Base-by-base conservation (phyloP, 2,113 vertebrate species). In the Labeo rohita region DNA sequence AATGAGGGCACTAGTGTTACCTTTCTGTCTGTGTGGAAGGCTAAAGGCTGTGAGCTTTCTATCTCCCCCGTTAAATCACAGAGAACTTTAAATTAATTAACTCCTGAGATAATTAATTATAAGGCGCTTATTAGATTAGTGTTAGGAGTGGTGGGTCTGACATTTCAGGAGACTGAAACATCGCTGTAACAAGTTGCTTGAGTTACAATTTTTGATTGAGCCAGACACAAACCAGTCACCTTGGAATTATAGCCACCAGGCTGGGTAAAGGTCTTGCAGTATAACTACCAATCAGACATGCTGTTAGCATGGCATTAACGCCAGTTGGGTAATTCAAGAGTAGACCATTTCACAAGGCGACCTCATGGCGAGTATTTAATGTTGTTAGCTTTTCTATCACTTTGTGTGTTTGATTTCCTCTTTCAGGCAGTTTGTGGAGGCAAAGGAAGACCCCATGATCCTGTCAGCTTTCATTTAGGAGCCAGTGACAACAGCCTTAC, bases 401-500 rank as follows among this genome's bases (percentile, higher is more conserved):
- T 54, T 54, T 54, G 47, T 43, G 76, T 47, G 34, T 54, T 81
- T 75, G 79, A 34, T 85, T 87, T 87, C 36, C 74, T 78, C 28
- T 78, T 66, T 18, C 28, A 72, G 54, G 65, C n/a, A 80, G 82
- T 85, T 73, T 81, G 68, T 47, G 65, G 7, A 43, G 36, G 47
- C 47, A n/a, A 18, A 72, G 65, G 39, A 84, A 56, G 83, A 63
- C 79, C 73, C 39, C 8, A 36, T 45, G 59, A 49, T 45, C 50
- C 75, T 76, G 81, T 87, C 79, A 83, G 65, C 66, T 89, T 73
- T 85, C 79, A 85, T 81, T 65, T 54, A 80, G 47, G 68, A 65
- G 78, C 73, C 39, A 8, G 66, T 74, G 65, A 73, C 84, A 77
- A 52, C 74, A 63, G 47, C 63, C 81, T 65, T 21, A 54, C 15